A percentile compares a stretch with the other conserved stretches of the same genome.
These are phyloP conservation scores for Drosophila picticornis DNA, from an alignment of 2,888 invertebrate genomes.

Conservation along the genomic window DNA sequence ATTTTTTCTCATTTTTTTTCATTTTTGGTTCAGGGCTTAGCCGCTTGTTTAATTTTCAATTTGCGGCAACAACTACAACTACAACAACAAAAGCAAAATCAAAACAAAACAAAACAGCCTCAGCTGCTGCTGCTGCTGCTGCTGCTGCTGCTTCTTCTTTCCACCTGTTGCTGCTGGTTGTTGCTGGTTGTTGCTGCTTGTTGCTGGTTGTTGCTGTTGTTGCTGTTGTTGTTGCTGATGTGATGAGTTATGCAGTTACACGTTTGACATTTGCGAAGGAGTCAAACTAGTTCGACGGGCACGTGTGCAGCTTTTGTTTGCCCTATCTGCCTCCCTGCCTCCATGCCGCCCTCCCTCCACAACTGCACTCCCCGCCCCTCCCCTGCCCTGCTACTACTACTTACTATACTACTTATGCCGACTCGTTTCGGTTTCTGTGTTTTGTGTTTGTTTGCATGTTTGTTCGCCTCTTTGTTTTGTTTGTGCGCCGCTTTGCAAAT, in stretches of 20 bases:
- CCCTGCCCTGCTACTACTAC: slow-evolving; percentile 5
- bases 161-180: slow-evolving; percentile 65
- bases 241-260: slow-evolving; percentile 82
- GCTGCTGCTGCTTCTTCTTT: slow-evolving; percentile 46
- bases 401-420: slow-evolving; percentile 26
- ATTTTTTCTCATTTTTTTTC: background rate
- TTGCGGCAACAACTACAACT: slow-evolving; percentile 29
- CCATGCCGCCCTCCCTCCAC: slow-evolving; percentile 1
- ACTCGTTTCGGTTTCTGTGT: slow-evolving; percentile 39
- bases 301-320: slow-evolving; percentile 76
- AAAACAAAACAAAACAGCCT: slow-evolving; percentile 37
- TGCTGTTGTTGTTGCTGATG: slow-evolving; percentile 50
- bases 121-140: slow-evolving; percentile 19
- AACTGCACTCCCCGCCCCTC: background rate
- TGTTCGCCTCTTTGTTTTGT: slow-evolving; percentile 30
- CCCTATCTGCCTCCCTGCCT: slow-evolving; percentile 16
- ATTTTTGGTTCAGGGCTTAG: slow-evolving; percentile 6
- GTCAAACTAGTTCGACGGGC: slow-evolving; percentile 84
- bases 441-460: slow-evolving; percentile 70
- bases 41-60: slow-evolving; percentile 19
- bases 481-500: slow-evolving; percentile 57
- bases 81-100: slow-evolving; percentile 19
- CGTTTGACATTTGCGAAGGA: slow-evolving; percentile 84
- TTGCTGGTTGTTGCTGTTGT: slow-evolving; percentile 34
- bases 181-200: slow-evolving; percentile 29